A percentile compares a stretch with the other conserved stretches of the same genome.
Conservation (phyloP, 1,140 invertebrate genomes). For the Zaprionus camerounensis region DNA sequence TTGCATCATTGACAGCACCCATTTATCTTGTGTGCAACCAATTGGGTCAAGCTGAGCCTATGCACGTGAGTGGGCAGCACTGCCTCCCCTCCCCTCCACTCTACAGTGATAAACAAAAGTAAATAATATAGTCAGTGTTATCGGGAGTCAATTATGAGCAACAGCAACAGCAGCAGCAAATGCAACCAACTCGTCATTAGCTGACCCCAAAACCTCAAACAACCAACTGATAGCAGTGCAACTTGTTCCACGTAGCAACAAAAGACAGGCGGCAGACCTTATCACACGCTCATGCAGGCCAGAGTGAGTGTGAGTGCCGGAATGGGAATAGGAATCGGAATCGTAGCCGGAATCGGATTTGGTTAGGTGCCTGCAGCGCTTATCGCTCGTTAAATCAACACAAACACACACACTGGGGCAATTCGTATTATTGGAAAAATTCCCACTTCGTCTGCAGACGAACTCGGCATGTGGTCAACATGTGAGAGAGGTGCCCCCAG, state of each 20-base stretch:
- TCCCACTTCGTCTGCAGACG: conserved; percentile 32
- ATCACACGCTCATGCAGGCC: conserved; percentile 33
- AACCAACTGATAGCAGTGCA: conserved; percentile 42
- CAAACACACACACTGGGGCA: conserved; percentile 13
- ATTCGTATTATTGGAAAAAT: conserved; percentile 56
- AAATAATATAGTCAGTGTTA: conserved; percentile 38
- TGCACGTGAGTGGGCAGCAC: conserved; percentile 20
- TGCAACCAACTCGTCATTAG: conserved; percentile 62
- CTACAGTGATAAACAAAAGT: conserved; percentile 56
- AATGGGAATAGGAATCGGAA: conserved; percentile 17
- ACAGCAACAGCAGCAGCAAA: conserved; percentile 29
- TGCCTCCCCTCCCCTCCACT: not conserved
- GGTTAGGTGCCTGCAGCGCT: conserved; percentile 35
- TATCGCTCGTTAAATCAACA: conserved; percentile 58
- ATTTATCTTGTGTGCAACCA: conserved; percentile 60
- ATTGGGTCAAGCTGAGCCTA: conserved; percentile 61
- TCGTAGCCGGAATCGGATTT: conserved; percentile 36
- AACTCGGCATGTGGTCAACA: conserved; percentile 72
- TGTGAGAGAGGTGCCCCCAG: conserved; percentile 29
- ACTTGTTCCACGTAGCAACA: conserved; percentile 32
- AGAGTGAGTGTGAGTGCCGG: not conserved
- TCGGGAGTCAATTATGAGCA: conserved; percentile 56
- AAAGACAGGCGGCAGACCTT: conserved; percentile 13
- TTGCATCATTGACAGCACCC: conserved; percentile 47
- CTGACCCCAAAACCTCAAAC: conserved; percentile 72